Evolutionary conservation across 2,888 invertebrate species (phyloP), one percentile per base, ranked within the genome.

Genomic region (Eupsilia transversa): DNA sequence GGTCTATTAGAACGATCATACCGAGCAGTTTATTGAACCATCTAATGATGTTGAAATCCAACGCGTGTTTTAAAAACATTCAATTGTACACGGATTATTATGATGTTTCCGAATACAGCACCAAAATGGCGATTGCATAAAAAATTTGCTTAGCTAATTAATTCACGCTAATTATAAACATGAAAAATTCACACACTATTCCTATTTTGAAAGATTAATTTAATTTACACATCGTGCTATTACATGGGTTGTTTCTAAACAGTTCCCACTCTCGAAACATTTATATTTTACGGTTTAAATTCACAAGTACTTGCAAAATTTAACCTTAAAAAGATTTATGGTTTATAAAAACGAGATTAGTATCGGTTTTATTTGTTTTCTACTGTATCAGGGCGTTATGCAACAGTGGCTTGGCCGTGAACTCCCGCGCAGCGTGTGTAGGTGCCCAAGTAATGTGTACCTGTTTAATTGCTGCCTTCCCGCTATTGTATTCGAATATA

Each of bases 341-440:
- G 82, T 69, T 56, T 69, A 70, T 72, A 33, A 38, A 79, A 83
- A 63, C 17, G 61, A 83, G 88, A 87, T 88, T 83, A 75, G 77
- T 85, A 87, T 87, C 87, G 79, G 77, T 70, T 81, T 77, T 87
- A 86, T 86, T 86, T 87, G 85, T 86, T 88, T 87, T 86, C 86
- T 87, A 80, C 86, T 88, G 77, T 61, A 83, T 78, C 68, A 43
- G 57, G n/a, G 59, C 59, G 83, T 88, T 88, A 86, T 80, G 89
- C 88, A 89, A 89, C 74, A 87, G 74, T 57, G 72, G 74, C 64
- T 84, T 93, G 94, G 84, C 94, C 94, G 86, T 94, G 94, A 94
- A 93, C 94, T 93, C 93, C 66, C 60, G 72, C 74, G 71, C 75
- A 67, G 80, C 82, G 81, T 86, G 87, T 88, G 86, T 80, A 82